Conservation (phyloP, 2,797 vertebrate species). For the Myripristis jacobus region DNA sequence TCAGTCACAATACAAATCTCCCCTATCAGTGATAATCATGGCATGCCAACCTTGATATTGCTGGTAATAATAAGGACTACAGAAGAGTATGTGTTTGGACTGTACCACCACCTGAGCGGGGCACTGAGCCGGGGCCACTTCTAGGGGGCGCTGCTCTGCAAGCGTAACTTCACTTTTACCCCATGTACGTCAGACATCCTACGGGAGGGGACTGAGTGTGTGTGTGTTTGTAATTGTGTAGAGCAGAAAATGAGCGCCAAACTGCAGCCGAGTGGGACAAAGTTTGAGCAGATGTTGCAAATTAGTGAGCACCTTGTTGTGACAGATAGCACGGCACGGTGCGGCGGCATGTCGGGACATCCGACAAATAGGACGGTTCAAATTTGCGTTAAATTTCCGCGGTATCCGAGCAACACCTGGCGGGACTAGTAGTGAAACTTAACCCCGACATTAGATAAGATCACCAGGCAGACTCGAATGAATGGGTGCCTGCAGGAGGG, state of each 20-base stretch:
- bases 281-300: not conserved
- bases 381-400: conserved; percentile 10
- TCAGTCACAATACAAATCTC: no score
- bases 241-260: conserved; percentile 66
- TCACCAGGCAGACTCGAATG: fast-evolving
- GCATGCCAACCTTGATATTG: no score
- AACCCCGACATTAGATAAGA: not conserved
- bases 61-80: no score
- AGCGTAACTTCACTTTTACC: no score
- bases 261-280: conserved; percentile 18
- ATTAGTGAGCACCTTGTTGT: fast-evolving
- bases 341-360: conserved; percentile 1
- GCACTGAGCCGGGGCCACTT: not conserved
- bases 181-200: not conserved
- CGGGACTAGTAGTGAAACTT: no score
- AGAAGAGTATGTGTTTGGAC: no score
- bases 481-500: fast-evolving
- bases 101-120: no score
- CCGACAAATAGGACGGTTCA: conserved; percentile 2
- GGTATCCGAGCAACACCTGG: not conserved
- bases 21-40: no score
- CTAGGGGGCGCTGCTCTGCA: conserved; percentile 57
- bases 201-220: not conserved
- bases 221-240: conserved; percentile 30
- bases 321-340: not conserved